These are phyloP conservation scores for Bellardia pandia DNA, from an alignment of 2,888 invertebrate genomes.

Conservation along the genomic window DNA sequence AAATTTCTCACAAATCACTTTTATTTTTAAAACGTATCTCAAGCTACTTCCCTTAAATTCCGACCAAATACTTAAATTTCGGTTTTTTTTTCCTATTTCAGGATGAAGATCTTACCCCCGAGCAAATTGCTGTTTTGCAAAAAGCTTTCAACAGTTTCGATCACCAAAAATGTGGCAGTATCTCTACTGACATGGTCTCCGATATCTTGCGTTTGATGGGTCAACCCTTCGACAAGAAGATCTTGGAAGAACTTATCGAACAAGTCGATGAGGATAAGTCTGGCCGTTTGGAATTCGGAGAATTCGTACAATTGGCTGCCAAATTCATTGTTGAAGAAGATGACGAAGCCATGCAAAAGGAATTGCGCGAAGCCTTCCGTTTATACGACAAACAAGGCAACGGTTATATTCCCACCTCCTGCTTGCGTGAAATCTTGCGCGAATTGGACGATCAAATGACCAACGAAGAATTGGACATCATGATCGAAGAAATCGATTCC, in stretches of 20 bases:
- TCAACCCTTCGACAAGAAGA: conserved; percentile 97
- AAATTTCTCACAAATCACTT: no score
- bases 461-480: conserved; percentile 96
- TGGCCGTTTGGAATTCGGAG: conserved; percentile 97
- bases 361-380: conserved; percentile 99
- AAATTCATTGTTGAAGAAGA: conserved; percentile 99
- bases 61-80: no score
- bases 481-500: conserved; percentile 99
- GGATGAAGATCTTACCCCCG: conserved; percentile 95
- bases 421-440: conserved; percentile 96
- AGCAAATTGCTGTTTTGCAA: conserved; percentile 95
- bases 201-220: conserved; percentile 98
- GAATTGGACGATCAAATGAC: conserved; percentile 98
- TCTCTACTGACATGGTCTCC: conserved; percentile 96
- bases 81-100: conserved; percentile 78
- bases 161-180: conserved; percentile 96
- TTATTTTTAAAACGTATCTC: neutral
- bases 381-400: conserved; percentile 99
- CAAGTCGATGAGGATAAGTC: conserved; percentile 99
- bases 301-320: conserved; percentile 97
- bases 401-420: conserved; percentile 96
- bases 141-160: conserved; percentile 99
- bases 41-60: neutral
- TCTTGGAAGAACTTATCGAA: conserved; percentile 97
- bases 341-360: conserved; percentile 98